A percentile compares a stretch with the other conserved stretches of the same genome.
Evolutionary conservation across 2,888 invertebrate genomes (phyloP).

Genomic region (Biston stratarius): DNA sequence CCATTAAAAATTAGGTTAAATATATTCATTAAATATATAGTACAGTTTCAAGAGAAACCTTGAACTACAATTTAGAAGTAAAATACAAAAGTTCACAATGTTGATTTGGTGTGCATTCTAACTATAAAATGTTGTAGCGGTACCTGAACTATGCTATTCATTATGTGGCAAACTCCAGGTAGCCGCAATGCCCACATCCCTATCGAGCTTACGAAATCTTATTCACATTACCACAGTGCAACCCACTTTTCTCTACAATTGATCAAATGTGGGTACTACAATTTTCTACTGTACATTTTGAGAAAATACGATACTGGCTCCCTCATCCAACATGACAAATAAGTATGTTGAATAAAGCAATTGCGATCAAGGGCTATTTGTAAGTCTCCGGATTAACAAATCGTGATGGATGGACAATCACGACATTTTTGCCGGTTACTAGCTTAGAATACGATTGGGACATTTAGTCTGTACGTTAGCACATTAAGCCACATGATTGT

Average conservation of each 20-base stretch:
- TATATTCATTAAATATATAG: no score
- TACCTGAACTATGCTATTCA: neutral
- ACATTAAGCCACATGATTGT: neutral
- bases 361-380: constrained; percentile 26
- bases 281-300: neutral
- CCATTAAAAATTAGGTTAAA: no score
- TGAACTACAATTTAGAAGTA: no score
- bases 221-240: constrained; percentile 13
- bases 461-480: neutral
- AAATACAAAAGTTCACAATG: no score
- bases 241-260: neutral
- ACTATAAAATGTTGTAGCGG: neutral
- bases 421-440: neutral
- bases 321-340: neutral
- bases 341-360: neutral
- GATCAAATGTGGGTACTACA: neutral
- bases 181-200: constrained; percentile 11
- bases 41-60: no score
- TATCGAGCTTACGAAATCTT: constrained; percentile 23
- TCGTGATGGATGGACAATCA: constrained; percentile 20
- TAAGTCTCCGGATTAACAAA: constrained; percentile 19
- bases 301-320: neutral
- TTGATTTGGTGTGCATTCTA: neutral
- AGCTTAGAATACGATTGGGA: neutral
- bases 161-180: constrained; percentile 5